Evolutionary conservation across 2,113 vertebrate genomes (phyloP).

Genomic region (Hyla sarda): DNA sequence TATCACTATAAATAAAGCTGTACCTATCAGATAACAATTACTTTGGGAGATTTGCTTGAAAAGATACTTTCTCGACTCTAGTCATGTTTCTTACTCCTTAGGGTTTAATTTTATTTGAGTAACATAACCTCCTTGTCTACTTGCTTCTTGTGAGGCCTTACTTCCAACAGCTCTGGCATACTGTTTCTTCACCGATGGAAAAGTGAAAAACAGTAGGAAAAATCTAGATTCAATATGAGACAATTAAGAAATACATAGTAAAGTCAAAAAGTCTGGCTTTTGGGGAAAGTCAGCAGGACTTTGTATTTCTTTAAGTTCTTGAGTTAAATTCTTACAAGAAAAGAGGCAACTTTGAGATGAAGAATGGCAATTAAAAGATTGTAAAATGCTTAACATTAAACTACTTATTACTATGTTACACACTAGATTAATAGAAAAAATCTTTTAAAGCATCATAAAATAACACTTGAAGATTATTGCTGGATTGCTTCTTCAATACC

Average conservation of each 20-base stretch:
- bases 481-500: conserved; percentile 25
- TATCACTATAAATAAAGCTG: not conserved
- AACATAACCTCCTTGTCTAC: not conserved
- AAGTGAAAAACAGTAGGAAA: conserved; percentile 15
- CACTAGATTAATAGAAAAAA: conserved; percentile 23
- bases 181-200: conserved; percentile 20
- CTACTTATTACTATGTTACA: conserved; percentile 10
- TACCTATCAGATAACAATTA: not conserved
- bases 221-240: conserved; percentile 32
- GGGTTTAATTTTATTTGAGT: conserved; percentile 36
- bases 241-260: conserved; percentile 23
- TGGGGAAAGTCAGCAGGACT: conserved; percentile 31
- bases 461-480: conserved; percentile 46
- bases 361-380: conserved; percentile 33
- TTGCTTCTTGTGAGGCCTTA: not conserved
- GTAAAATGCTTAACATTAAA: conserved; percentile 29
- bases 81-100: not conserved
- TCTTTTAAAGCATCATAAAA: conserved; percentile 47
- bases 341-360: conserved; percentile 1
- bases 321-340: not conserved
- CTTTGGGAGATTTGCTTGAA: conserved; percentile 8
- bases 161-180: conserved; percentile 36
- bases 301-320: not conserved
- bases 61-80: conserved; percentile 3
- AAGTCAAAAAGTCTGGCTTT: conserved; percentile 34